Percentiles rank a stretch among this genome's conserved stretches.
phyloP scores from a whole-genome alignment of 1,140 invertebrate species.

The Diorhabda carinulata region DNA sequence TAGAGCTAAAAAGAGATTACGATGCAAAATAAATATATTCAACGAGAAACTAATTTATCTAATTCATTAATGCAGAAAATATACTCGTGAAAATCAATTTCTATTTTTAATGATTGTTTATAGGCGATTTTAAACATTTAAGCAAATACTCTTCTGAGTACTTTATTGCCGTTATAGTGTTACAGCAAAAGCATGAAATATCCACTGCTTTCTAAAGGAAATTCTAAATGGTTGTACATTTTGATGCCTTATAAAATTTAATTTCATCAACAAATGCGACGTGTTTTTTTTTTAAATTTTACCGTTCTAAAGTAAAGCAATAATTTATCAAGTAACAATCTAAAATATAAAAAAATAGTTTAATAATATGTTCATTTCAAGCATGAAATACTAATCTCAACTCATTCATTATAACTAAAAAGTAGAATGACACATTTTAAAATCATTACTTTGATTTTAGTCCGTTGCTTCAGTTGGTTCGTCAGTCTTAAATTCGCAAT shows the following conservation, averaged over 20 bases:
- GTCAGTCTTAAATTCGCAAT: too few relatives aligned
- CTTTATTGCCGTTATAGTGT: not conserved
- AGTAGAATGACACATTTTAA: not conserved
- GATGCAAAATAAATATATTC: too few relatives aligned
- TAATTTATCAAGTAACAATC: not conserved
- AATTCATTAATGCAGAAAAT: too few relatives aligned
- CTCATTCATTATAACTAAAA: conserved; percentile 6
- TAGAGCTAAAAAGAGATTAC: too few relatives aligned
- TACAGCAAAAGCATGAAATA: not conserved
- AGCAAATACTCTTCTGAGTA: too few relatives aligned
- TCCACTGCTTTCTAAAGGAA: conserved; percentile 14
- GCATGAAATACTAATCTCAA: not conserved
- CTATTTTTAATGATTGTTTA: too few relatives aligned
- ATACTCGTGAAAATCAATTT: too few relatives aligned
- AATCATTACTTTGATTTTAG: not conserved
- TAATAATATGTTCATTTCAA: conserved; percentile 1
- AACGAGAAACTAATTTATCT: too few relatives aligned
- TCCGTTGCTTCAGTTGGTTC: not conserved
- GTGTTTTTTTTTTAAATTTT: not conserved
- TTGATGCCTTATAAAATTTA: conserved; percentile 7
- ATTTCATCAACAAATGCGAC: not conserved
- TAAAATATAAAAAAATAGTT: not conserved
- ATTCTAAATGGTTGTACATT: conserved; percentile 10
- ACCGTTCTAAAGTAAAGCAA: not conserved
- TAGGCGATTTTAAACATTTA: too few relatives aligned